Evolutionary conservation across 2,888 invertebrate genomes (phyloP).

Genomic region (Fabriciana adippe): DNA sequence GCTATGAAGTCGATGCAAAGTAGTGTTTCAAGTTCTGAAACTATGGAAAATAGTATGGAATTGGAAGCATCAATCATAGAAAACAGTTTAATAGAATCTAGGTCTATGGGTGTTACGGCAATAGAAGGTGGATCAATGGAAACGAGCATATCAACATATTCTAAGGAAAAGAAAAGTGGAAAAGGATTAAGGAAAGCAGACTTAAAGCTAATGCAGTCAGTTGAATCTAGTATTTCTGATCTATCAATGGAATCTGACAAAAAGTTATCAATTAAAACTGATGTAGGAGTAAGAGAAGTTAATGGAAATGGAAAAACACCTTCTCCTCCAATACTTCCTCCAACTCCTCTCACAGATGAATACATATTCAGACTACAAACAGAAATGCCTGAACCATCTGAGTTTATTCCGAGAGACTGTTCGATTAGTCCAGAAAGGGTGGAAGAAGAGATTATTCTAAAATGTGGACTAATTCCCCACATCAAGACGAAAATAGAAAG

Average conservation of each 20-base stretch:
- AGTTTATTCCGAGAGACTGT: conserved; percentile 54
- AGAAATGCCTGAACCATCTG: conserved; percentile 59
- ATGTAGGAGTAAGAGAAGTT: conserved; percentile 40
- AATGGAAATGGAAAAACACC: conserved; percentile 31
- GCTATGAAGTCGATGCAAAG: neutral
- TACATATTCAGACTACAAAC: conserved; percentile 67
- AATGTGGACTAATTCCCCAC: conserved; percentile 60
- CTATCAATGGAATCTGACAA: conserved; percentile 11
- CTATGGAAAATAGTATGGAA: neutral
- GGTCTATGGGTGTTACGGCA: conserved; percentile 9
- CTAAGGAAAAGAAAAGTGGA: neutral
- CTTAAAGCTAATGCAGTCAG: neutral
- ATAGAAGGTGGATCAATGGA: neutral
- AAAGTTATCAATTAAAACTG: conserved; percentile 32
- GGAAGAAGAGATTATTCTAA: conserved; percentile 69
- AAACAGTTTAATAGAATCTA: neutral
- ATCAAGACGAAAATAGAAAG: conserved; percentile 63
- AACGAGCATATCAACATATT: neutral
- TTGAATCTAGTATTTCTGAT: neutral
- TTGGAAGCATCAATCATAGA: neutral
- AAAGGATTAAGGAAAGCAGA: neutral
- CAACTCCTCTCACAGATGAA: conserved; percentile 72
- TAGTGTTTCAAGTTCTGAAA: neutral
- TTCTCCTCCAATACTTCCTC: conserved; percentile 59
- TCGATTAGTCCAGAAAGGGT: conserved; percentile 48